Conservation (phyloP, 2,888 invertebrate genomes). For the Ophraella communa region DNA sequence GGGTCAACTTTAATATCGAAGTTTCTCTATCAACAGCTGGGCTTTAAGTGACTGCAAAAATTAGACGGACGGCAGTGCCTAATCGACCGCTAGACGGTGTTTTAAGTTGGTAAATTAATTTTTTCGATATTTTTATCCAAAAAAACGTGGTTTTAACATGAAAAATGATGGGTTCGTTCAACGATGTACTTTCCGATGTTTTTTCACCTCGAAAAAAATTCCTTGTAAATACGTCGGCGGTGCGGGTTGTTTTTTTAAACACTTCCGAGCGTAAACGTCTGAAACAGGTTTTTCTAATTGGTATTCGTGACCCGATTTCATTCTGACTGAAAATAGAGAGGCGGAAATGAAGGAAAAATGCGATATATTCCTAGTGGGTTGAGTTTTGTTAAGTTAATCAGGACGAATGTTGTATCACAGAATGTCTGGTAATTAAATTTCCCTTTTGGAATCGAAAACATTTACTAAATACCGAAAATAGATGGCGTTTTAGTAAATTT, state of each 20-base stretch:
- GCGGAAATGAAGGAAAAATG: conserved; percentile 25
- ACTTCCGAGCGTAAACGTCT: conserved; percentile 21
- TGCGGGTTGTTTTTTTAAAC: background rate
- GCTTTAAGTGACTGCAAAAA: no score
- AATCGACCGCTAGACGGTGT: no score
- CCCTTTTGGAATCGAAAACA: no score
- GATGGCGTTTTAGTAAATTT: no score
- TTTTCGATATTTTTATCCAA: no score
- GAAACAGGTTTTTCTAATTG: conserved; percentile 35
- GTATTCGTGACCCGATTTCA: conserved; percentile 27
- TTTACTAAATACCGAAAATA: no score
- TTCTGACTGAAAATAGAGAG: conserved; percentile 14
- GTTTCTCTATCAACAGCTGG: no score
- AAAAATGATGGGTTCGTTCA: no score
- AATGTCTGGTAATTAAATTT: conserved; percentile 10
- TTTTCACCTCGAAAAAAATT: background rate
- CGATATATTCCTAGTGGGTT: background rate
- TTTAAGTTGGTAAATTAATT: no score
- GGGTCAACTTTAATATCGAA: no score
- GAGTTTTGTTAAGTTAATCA: conserved; percentile 18
- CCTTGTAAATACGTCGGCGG: background rate
- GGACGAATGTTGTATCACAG: conserved; percentile 1
- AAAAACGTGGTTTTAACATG: no score
- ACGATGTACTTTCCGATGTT: background rate
- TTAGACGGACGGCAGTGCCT: no score